Percentiles rank a stretch among this genome's conserved stretches.
Conservation (phyloP, 2,888 invertebrate species). For the Periphyllus acericola region DNA sequence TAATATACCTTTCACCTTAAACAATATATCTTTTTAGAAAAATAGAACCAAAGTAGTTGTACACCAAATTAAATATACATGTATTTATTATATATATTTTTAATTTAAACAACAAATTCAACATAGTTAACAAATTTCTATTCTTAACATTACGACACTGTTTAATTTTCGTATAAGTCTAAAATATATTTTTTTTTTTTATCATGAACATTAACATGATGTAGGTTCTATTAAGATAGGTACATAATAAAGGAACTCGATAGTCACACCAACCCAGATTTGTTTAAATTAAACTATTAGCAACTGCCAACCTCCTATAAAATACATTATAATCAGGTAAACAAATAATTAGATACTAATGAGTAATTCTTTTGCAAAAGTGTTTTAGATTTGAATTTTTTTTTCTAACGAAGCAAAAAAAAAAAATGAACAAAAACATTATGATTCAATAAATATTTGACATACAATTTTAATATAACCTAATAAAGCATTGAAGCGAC, state of each 20-base stretch:
- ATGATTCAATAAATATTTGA: neutral
- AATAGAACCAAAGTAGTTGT: neutral
- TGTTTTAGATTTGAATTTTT: neutral
- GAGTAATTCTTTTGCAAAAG: neutral
- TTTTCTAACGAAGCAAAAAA: neutral
- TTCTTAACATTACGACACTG: conserved; percentile 44
- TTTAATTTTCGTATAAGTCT: conserved; percentile 29
- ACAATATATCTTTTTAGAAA: no score
- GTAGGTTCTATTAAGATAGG: conserved; percentile 2
- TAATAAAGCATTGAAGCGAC: conserved; percentile 6
- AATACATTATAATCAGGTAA: conserved; percentile 8
- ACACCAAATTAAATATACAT: neutral
- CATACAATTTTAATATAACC: neutral
- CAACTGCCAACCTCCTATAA: neutral
- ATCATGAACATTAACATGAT: conserved; percentile 13
- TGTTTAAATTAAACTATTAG: conserved; percentile 20
- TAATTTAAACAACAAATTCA: conserved; percentile 48
- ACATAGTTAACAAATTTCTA: conserved; percentile 45
- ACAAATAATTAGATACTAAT: conserved; percentile 7
- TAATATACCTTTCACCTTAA: no score
- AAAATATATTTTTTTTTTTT: neutral
- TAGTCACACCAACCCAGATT: conserved; percentile 1
- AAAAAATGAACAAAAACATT: neutral
- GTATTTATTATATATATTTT: conserved; percentile 30
- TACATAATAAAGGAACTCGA: conserved; percentile 27